A percentile compares a stretch with the other conserved stretches of the same genome.
phyloP scores from a whole-genome alignment of 2,113 vertebrate species.

The Bettongia penicillata region DNA sequence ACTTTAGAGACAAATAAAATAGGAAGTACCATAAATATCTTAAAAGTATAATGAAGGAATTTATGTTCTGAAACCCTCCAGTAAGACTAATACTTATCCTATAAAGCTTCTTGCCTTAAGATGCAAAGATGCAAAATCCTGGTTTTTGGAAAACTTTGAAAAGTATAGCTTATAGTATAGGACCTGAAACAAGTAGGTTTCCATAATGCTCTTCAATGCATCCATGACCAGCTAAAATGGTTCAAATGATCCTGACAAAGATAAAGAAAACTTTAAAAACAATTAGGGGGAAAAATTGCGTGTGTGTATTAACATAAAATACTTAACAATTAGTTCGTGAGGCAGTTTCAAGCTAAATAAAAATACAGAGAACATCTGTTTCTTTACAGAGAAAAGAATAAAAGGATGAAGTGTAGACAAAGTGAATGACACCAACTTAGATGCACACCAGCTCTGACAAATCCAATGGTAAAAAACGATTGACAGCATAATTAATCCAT shows the following conservation, averaged over 20 bases:
- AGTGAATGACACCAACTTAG: not conserved
- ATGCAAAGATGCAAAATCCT: not conserved
- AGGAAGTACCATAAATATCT: not conserved
- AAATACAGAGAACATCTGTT: not conserved
- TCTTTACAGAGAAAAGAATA: not conserved
- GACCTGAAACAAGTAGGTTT: not conserved
- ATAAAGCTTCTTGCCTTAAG: not conserved
- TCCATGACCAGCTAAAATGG: not conserved
- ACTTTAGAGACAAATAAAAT: not conserved
- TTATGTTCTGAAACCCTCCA: not conserved
- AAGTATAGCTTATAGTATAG: not conserved
- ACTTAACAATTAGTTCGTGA: not conserved
- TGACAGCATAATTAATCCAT: not conserved
- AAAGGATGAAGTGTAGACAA: not conserved
- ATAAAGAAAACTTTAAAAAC: not conserved
- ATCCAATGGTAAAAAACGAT: not conserved
- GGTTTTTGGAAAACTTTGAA: not conserved
- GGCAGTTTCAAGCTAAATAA: too few species aligned
- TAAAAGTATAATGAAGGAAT: not conserved
- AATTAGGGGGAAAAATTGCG: too few species aligned
- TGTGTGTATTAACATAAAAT: not conserved
- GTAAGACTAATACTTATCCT: not conserved
- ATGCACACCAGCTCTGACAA: not conserved
- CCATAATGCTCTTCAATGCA: not conserved
- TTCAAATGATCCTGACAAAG: not conserved